Percentiles rank a stretch among this genome's conserved stretches.
Evolutionary conservation across 1,140 invertebrate genomes (phyloP).

Genomic region (Gonatopus flavifemur): DNA sequence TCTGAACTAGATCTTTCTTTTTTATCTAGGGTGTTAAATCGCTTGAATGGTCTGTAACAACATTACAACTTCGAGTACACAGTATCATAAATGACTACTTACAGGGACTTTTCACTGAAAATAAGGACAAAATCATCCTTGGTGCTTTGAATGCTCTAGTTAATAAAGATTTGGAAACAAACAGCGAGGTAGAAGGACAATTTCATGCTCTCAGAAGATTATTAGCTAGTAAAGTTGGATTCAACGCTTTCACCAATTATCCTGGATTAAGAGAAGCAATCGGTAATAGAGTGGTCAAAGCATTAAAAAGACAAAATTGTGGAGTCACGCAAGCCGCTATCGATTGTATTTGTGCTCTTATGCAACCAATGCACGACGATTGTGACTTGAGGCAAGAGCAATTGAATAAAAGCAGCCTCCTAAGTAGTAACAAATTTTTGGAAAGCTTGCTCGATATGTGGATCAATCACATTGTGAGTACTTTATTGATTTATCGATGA

Average conservation of each 20-base stretch:
- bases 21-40: slow-evolving; percentile 47
- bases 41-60: slow-evolving; percentile 53
- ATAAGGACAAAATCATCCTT: slow-evolving; percentile 95
- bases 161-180: slow-evolving; percentile 69
- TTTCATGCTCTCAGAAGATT: slow-evolving; percentile 92
- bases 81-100: slow-evolving; percentile 54
- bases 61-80: slow-evolving; percentile 46
- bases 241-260: slow-evolving; percentile 91
- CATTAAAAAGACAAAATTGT: slow-evolving; percentile 85
- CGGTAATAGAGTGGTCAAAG: slow-evolving; percentile 86
- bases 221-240: slow-evolving; percentile 96
- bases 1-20: slow-evolving; percentile 37
- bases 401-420: slow-evolving; percentile 93
- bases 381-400: slow-evolving; percentile 95
- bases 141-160: slow-evolving; percentile 76
- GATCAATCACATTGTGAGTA: slow-evolving; percentile 88
- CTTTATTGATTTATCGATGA: background rate
- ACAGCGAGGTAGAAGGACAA: slow-evolving; percentile 82
- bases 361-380: slow-evolving; percentile 99
- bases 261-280: slow-evolving; percentile 92
- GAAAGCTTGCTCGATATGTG: slow-evolving; percentile 94
- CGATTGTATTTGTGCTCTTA: slow-evolving; percentile 95
- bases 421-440: slow-evolving; percentile 90
- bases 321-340: slow-evolving; percentile 94
- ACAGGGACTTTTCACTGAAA: slow-evolving; percentile 94